These are phyloP conservation scores for Hecatera dysodea DNA, from an alignment of 2,888 invertebrate species.

Conservation along the genomic window DNA sequence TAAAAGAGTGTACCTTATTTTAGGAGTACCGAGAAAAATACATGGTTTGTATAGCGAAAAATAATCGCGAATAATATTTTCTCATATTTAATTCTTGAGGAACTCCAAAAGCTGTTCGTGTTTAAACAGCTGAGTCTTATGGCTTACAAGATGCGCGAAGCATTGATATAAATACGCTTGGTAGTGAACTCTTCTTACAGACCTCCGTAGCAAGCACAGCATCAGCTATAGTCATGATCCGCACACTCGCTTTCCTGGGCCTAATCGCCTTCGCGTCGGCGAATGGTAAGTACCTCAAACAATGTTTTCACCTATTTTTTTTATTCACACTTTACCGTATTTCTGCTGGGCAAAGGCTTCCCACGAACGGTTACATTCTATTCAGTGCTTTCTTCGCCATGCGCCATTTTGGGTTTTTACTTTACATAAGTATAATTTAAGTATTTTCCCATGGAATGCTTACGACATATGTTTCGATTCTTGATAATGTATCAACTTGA, in stretches of 20 bases:
- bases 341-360: too few species aligned
- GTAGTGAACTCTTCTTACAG: background rate
- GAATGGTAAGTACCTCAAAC: background rate
- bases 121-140: background rate
- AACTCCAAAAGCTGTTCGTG: conserved; percentile 17
- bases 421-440: too few species aligned
- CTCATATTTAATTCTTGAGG: conserved; percentile 5
- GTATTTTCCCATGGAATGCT: too few species aligned
- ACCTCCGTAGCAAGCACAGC: background rate
- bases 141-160: background rate
- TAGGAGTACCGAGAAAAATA: too few species aligned
- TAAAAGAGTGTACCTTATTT: too few species aligned
- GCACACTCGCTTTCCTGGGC: conserved; percentile 10
- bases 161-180: conserved; percentile 32
- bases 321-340: background rate
- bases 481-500: too few species aligned
- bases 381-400: too few species aligned
- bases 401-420: too few species aligned
- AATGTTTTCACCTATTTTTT: background rate
- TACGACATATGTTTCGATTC: too few species aligned
- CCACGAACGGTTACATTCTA: too few species aligned
- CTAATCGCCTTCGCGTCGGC: conserved; percentile 1
- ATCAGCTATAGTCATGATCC: conserved; percentile 21
- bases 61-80: background rate
- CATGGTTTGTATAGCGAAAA: background rate